Evolutionary conservation across 2,888 invertebrate genomes (phyloP).

Genomic region (Keiferia lycopersicella): DNA sequence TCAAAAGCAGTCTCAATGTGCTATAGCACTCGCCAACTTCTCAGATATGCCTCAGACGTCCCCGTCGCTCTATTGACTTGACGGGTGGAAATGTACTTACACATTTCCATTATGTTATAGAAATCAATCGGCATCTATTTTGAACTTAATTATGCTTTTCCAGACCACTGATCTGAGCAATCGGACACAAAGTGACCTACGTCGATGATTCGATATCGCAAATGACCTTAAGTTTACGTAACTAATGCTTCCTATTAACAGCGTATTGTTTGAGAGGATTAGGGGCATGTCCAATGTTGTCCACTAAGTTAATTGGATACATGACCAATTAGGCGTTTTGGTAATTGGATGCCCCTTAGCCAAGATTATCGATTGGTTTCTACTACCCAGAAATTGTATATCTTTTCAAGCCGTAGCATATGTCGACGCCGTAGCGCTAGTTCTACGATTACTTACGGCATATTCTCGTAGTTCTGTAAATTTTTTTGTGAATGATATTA

Average conservation of each 20-base stretch:
- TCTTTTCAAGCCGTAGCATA: not conserved
- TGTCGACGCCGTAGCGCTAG: not conserved
- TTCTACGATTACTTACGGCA: too few species aligned
- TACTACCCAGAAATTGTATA: not conserved
- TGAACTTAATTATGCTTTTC: not conserved
- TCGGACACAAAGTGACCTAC: not conserved
- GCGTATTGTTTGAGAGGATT: not conserved
- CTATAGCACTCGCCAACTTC: too few species aligned
- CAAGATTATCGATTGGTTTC: not conserved
- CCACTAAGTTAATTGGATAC: slow-evolving; percentile 2
- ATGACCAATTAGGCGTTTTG: not conserved
- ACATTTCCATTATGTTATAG: too few species aligned
- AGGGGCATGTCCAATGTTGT: not conserved
- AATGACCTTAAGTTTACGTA: not conserved
- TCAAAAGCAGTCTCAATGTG: too few species aligned
- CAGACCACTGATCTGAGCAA: not conserved
- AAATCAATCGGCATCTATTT: too few species aligned
- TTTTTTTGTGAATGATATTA: too few species aligned
- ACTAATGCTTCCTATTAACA: not conserved
- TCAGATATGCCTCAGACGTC: too few species aligned
- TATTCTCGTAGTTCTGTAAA: too few species aligned
- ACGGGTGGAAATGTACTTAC: too few species aligned
- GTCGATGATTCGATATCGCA: slow-evolving; percentile 6
- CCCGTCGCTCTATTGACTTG: too few species aligned
- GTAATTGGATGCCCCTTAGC: slow-evolving; percentile 2